Conservation (phyloP, 2,888 invertebrate species). For the Axea sp. region DNA sequence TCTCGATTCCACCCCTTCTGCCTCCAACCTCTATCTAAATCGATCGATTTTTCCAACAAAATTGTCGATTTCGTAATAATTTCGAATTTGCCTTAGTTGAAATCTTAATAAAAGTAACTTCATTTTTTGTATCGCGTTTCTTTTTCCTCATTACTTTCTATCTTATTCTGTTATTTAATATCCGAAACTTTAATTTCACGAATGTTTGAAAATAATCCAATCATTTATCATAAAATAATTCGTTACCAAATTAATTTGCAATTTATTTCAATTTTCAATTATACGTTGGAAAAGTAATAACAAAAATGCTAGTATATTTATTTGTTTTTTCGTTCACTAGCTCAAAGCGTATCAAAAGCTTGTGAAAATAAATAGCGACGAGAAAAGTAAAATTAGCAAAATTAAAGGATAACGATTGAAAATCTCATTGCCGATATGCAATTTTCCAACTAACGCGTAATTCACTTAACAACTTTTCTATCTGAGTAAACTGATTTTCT, state of each 20-base stretch:
- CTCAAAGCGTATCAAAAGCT: constrained; percentile 1
- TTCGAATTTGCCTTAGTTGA: constrained; percentile 52
- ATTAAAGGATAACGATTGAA: constrained; percentile 41
- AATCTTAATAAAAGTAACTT: constrained; percentile 53
- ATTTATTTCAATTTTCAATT: constrained; percentile 29
- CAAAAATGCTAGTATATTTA: constrained; percentile 13
- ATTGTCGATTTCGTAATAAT: constrained; percentile 61
- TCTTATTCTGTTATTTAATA: constrained; percentile 3
- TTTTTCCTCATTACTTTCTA: neutral
- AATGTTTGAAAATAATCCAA: constrained; percentile 23
- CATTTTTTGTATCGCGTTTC: constrained; percentile 29
- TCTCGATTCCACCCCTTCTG: constrained; percentile 29
- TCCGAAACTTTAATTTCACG: constrained; percentile 6
- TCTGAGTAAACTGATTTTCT: constrained; percentile 28
- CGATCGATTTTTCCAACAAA: constrained; percentile 57
- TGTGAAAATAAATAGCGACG: constrained; percentile 18
- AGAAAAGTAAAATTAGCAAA: constrained; percentile 40
- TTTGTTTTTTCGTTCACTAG: neutral
- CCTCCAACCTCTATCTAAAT: constrained; percentile 25
- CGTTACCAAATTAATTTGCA: constrained; percentile 14
- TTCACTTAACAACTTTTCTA: constrained; percentile 42
- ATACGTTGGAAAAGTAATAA: constrained; percentile 10
- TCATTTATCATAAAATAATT: constrained; percentile 21
- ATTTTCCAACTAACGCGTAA: constrained; percentile 53
- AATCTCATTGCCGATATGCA: constrained; percentile 55